Evolutionary conservation across 2,888 invertebrate genomes (phyloP).

Genomic region (Erannis defoliaria): DNA sequence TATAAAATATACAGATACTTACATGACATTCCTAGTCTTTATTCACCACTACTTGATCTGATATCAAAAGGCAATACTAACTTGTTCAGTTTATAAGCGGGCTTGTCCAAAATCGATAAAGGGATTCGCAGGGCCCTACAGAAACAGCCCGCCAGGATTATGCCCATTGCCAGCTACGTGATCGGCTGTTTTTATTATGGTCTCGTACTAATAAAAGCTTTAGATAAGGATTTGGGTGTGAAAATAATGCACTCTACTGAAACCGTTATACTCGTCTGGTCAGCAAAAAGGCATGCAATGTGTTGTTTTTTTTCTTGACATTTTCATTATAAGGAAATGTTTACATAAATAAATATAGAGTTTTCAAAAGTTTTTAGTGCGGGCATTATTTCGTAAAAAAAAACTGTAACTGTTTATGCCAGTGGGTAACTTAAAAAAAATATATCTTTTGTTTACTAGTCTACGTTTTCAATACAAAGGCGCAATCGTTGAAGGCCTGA

Average conservation of each 20-base stretch:
- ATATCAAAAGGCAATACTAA: constrained; percentile 27
- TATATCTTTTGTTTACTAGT: too few relatives aligned
- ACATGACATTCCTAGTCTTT: neutral
- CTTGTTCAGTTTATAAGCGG: constrained; percentile 24
- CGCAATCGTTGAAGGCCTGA: constrained; percentile 10
- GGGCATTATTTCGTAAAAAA: too few relatives aligned
- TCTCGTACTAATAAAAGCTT: constrained; percentile 49
- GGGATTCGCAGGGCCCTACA: constrained; percentile 43
- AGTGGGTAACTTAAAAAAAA: too few relatives aligned
- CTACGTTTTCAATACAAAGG: constrained; percentile 1
- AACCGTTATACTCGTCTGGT: constrained; percentile 34
- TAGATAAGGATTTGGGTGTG: constrained; percentile 48
- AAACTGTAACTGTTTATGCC: too few relatives aligned
- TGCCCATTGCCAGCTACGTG: constrained; percentile 60
- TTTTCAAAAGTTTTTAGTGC: too few relatives aligned
- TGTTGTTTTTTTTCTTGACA: neutral
- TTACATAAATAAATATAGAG: too few relatives aligned
- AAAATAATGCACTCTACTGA: constrained; percentile 41
- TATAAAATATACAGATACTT: neutral
- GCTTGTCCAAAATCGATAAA: constrained; percentile 42
- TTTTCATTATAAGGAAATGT: too few relatives aligned
- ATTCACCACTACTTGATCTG: constrained; percentile 1
- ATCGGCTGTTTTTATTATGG: constrained; percentile 59
- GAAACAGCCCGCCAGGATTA: constrained; percentile 50
- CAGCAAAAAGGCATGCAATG: constrained; percentile 12